These are phyloP conservation scores for Melanocharis versteri DNA, from an alignment of 2,113 vertebrate species.

Conservation along the genomic window DNA sequence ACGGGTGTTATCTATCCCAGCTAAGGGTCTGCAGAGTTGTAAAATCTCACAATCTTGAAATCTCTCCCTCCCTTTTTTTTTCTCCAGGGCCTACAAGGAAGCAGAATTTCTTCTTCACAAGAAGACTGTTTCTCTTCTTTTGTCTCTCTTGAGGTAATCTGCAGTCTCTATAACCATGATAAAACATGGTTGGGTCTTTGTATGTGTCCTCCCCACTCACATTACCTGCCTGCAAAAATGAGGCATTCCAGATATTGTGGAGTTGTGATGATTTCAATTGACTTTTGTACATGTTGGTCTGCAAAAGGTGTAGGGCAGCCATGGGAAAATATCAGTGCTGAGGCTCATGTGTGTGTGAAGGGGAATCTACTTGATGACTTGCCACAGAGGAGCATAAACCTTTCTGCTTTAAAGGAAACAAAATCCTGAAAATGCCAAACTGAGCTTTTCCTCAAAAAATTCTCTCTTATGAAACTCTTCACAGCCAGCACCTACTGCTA, in stretches of 20 bases:
- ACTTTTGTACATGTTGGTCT: neutral
- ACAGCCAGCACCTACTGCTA: neutral
- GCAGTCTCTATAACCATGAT: neutral
- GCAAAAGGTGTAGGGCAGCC: neutral
- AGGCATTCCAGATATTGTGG: neutral
- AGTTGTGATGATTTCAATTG: neutral
- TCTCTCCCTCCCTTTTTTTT: neutral
- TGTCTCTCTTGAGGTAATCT: neutral
- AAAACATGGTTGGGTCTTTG: neutral
- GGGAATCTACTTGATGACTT: neutral
- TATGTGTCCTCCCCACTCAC: neutral
- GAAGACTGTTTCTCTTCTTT: neutral
- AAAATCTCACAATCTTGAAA: neutral
- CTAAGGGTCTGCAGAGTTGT: neutral
- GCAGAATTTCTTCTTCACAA: neutral
- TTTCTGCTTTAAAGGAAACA: neutral
- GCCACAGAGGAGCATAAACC: neutral
- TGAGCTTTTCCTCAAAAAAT: neutral
- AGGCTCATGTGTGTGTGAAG: fast-evolving
- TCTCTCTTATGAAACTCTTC: neutral
- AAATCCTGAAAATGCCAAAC: neutral
- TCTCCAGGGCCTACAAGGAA: neutral
- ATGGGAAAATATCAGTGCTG: neutral
- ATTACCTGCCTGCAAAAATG: neutral
- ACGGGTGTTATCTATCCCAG: neutral